Base-by-base conservation (phyloP, 1,140 invertebrate species). In the Rhysida immarginata region DNA sequence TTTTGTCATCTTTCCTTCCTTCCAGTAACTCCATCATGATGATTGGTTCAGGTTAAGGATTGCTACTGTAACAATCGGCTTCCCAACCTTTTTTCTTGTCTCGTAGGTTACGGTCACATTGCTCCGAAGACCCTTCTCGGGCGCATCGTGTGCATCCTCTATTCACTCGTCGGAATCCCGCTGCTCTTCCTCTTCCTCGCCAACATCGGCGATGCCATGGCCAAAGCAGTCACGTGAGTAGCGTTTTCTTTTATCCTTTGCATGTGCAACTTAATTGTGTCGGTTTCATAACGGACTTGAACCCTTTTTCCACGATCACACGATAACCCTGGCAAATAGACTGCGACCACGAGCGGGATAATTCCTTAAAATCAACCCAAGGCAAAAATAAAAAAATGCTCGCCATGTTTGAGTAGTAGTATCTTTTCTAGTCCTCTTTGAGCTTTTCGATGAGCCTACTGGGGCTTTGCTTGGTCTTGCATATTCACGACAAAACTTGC, bases 181-280 rank as follows among this genome's bases (percentile, higher is more conserved):
- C 54, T 69, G 23, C 61, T 66, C 50, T 59, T 69, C n/a, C 57
- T 69, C 0, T 66, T 66, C 58, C 51, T 68, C 42, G 63, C 64
- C 11, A 67, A 68, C 45, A 66, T 68, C 26, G 67, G 67, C 44
- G 62, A 65, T 53, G 61, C 62, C 26, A 57, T 69, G 50, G 67
- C 67, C 1, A 65, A 71, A 50, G 63, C 70, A 29, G 73, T 74
- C 59, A 65, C 71, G 56, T 75, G 46, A 49, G 53, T 44, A 11
- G n/a, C 20, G n/a, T 52, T 16, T 35, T 35, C 8, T 35, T 8
- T 52, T 16, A 8, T 8, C 20, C 20, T 8, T 29, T 8, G 5
- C 5, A 23, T 20, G 5, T 21, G 5, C 23, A 5, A 27, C 16
- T 46, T 46, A 13, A 5, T 46, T 16, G 5, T 46, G 8, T 46